phyloP scores from a whole-genome alignment of 2,888 invertebrate genomes.

The Tenodera sinensis region DNA sequence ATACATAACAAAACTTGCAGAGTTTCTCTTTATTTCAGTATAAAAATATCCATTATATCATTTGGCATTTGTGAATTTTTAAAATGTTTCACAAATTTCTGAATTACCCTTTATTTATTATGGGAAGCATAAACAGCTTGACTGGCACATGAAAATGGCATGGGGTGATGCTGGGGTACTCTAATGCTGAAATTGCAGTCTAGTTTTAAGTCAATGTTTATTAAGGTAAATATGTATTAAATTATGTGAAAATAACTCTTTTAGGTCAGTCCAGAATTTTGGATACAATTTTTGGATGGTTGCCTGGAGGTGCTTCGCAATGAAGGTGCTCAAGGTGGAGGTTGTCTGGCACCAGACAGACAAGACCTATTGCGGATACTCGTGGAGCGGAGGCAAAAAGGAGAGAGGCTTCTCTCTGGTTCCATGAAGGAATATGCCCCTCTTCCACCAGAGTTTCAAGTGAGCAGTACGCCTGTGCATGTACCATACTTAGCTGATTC shows the following conservation, averaged over 20 bases:
- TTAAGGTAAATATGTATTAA: no score
- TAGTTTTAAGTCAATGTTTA: no score
- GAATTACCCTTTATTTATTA: no score
- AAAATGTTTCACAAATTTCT: no score
- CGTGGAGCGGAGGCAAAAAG: conserved; percentile 61
- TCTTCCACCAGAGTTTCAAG: conserved; percentile 15
- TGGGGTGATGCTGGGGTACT: no score
- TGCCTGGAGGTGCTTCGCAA: conserved; percentile 56
- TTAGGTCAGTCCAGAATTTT: conserved; percentile 16
- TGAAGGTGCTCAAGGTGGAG: conserved; percentile 43
- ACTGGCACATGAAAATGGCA: no score
- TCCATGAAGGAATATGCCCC: conserved; percentile 14
- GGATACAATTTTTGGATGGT: conserved; percentile 60
- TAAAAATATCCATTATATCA: no score
- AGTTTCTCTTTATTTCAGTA: no score
- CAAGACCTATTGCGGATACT: conserved; percentile 62
- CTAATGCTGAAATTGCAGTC: no score
- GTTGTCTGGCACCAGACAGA: conserved; percentile 50
- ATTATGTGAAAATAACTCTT: background rate
- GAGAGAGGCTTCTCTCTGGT: conserved; percentile 43
- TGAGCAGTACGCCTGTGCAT: background rate
- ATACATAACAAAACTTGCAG: no score
- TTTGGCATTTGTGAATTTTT: no score
- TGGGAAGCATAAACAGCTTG: no score
- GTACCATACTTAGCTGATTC: background rate